Evolutionary conservation across 2,113 vertebrate genomes (phyloP), one percentile per base, ranked within the genome.

Genomic region (Corythaixoides concolor): DNA sequence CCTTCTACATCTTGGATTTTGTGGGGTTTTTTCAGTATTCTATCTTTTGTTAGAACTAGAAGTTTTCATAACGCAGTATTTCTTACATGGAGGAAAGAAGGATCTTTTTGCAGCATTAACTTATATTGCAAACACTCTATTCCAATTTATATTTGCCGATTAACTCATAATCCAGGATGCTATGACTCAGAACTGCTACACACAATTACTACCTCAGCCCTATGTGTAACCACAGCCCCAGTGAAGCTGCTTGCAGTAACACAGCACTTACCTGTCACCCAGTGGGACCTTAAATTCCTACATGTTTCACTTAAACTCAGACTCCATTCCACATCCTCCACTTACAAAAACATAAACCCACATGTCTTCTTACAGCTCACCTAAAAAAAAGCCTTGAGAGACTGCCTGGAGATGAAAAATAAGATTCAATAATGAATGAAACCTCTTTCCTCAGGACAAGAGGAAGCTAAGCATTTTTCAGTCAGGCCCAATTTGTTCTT

Each of bases 281-380:
- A 72, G 47, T 23, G 60, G 28, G 47, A 74, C 69, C n/a, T 17
- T 22, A 32, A 32, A 81, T 47, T 87, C 9, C 47, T 64, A 15
- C 5, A 19, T 2, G 5, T 67, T 63, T 67, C 32, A 24, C 43
- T 62, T 47, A 70, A 67, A 41, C 6, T 12, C 18, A 68, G 70
- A 63, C 7, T 39, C 43, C 8, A 8, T 9, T 4, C 11, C 0
- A 0, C 6, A n/a, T 41, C 0, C 0, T 12, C 8, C 23, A 8
- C 24, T n/a, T 50, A 32, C 1, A 90, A 60, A 87, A 81, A 55
- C 0, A 0, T 10, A 75, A 88, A 68, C 0, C 5, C 11, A 11
- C 0, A 0, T 3, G 4, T 15, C 41, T 73, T 58, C 37, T 68
- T 52, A 23, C 13, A 60, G 10, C 2, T 68, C 28, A 39, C 3